A percentile compares a stretch with the other conserved stretches of the same genome.
phyloP scores from a whole-genome alignment of 2,113 vertebrate species.

The Stegastes partitus region DNA sequence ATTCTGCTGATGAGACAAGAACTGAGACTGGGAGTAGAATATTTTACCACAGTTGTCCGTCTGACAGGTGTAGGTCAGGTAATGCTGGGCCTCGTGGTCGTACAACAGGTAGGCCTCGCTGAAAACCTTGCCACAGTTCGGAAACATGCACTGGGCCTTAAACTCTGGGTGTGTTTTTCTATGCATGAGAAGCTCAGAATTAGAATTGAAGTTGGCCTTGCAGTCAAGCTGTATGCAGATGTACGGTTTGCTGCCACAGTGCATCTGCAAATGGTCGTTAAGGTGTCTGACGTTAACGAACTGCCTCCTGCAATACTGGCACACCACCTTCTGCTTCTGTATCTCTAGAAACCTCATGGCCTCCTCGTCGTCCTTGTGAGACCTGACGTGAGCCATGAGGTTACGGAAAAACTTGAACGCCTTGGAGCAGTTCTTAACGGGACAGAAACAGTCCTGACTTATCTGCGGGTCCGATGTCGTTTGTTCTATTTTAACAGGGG shows the following conservation, averaged over 20 bases:
- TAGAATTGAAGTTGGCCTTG: constrained; percentile 95
- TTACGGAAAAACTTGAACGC: constrained; percentile 99
- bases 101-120: constrained; percentile 96
- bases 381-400: constrained; percentile 95
- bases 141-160: constrained; percentile 98
- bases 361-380: constrained; percentile 96
- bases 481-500: constrained; percentile 86
- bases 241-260: constrained; percentile 96
- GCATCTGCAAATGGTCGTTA: constrained; percentile 98
- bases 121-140: constrained; percentile 95
- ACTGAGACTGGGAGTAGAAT: constrained; percentile 92
- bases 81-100: constrained; percentile 99
- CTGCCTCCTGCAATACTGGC: constrained; percentile 97
- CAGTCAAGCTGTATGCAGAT: constrained; percentile 99
- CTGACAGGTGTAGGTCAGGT: constrained; percentile 96
- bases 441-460: constrained; percentile 95
- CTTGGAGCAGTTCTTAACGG: constrained; percentile 95
- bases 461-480: constrained; percentile 88
- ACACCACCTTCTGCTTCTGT: constrained; percentile 98
- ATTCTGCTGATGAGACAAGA: constrained; percentile 90
- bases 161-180: constrained; percentile 94
- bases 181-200: constrained; percentile 94
- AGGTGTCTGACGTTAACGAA: constrained; percentile 97
- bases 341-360: constrained; percentile 97
- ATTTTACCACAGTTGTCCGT: constrained; percentile 92